These are phyloP conservation scores for Plebejus anna DNA, from an alignment of 2,888 invertebrate species.

Conservation along the genomic window DNA sequence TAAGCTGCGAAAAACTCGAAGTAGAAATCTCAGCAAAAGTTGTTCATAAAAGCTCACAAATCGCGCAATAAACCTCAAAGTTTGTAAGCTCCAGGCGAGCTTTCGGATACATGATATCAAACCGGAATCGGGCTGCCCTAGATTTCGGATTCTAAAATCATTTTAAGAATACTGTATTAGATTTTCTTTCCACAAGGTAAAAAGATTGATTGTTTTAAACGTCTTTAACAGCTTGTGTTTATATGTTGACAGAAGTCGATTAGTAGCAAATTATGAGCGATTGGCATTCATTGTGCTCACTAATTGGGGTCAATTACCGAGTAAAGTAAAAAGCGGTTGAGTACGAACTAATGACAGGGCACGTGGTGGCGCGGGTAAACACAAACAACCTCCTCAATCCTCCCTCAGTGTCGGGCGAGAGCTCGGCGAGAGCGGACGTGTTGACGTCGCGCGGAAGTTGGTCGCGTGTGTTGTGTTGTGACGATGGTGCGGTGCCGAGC, in stretches of 20 bases:
- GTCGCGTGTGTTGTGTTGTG: slow-evolving; percentile 43
- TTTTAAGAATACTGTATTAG: background rate
- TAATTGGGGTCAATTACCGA: slow-evolving; percentile 14
- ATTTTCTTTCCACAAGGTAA: background rate
- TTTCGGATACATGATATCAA: slow-evolving; percentile 2
- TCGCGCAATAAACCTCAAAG: slow-evolving; percentile 26
- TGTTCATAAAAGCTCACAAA: slow-evolving; percentile 27
- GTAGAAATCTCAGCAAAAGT: slow-evolving; percentile 26
- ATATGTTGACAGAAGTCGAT: slow-evolving; percentile 12
- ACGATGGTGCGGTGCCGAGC: slow-evolving; percentile 56
- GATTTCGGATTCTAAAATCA: background rate
- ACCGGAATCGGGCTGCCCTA: background rate
- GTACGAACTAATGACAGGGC: slow-evolving; percentile 5
- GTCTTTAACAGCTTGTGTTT: background rate
- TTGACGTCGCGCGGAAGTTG: slow-evolving; percentile 43
- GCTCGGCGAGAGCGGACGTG: slow-evolving; percentile 52
- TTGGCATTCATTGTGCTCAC: background rate
- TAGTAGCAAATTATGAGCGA: slow-evolving; percentile 5
- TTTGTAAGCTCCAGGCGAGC: slow-evolving; percentile 17
- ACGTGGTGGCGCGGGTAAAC: slow-evolving; percentile 4
- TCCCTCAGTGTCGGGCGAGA: slow-evolving; percentile 58
- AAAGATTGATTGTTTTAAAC: background rate
- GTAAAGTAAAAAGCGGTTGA: slow-evolving; percentile 20
- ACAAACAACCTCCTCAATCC: slow-evolving; percentile 10
- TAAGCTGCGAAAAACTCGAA: slow-evolving; percentile 11